Evolutionary conservation across 2,888 invertebrate species (phyloP).

Genomic region (Drosophila melanosoma): DNA sequence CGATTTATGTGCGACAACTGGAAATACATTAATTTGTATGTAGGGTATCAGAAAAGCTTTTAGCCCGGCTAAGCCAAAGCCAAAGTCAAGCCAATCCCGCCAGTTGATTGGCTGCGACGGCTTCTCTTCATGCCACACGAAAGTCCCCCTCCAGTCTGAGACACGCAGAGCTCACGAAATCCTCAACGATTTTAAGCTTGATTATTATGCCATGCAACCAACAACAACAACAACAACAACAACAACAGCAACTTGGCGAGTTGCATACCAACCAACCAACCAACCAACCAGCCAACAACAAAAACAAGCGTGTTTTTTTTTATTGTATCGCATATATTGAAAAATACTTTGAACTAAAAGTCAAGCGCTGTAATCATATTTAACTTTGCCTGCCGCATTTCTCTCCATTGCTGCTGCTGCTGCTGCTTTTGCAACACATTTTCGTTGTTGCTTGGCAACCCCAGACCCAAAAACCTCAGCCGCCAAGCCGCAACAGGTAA

Average conservation of each 20-base stretch:
- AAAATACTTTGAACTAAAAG: slow-evolving; percentile 71
- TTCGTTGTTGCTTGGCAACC: slow-evolving; percentile 26
- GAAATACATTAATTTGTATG: not conserved
- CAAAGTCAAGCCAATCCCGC: slow-evolving; percentile 10
- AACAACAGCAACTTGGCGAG: slow-evolving; percentile 6
- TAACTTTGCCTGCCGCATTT: slow-evolving; percentile 52
- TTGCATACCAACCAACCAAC: slow-evolving; percentile 21
- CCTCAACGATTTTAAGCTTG: slow-evolving; percentile 39
- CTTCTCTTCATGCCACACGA: slow-evolving; percentile 1
- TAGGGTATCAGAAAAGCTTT: slow-evolving; percentile 34
- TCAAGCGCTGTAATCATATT: slow-evolving; percentile 75
- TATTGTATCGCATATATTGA: slow-evolving; percentile 56
- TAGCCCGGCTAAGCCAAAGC: not conserved
- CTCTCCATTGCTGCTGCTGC: slow-evolving; percentile 18
- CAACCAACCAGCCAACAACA: slow-evolving; percentile 24
- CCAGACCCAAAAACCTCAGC: slow-evolving; percentile 33
- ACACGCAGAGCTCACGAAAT: slow-evolving; percentile 35
- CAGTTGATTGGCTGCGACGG: slow-evolving; percentile 20
- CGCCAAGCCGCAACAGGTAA: slow-evolving; percentile 67
- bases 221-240: slow-evolving; percentile 9
- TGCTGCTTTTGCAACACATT: slow-evolving; percentile 25
- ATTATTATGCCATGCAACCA: slow-evolving; percentile 54
- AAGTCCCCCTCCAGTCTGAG: not conserved
- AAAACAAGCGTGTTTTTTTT: slow-evolving; percentile 12
- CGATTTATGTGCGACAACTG: slow-evolving; percentile 1